These are phyloP conservation scores for Pipistrellus kuhlii DNA, from an alignment of 2,797 vertebrate species.

Conservation along the genomic window DNA sequence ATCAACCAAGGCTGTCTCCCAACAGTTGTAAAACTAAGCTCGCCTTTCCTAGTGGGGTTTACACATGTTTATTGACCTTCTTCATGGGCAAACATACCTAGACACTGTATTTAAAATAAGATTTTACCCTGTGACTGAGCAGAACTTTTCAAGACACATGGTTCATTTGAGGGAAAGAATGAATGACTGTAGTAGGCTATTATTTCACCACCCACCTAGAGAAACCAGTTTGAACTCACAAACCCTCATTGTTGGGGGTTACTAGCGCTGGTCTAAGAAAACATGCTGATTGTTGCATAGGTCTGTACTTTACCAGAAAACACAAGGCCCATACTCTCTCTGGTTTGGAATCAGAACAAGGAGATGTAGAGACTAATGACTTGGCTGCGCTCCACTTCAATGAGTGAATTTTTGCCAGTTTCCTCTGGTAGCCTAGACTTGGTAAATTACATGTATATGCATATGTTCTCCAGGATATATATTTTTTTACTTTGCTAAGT, in stretches of 20 bases:
- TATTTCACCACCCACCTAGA: conserved; percentile 80
- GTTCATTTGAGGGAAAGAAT: conserved; percentile 80
- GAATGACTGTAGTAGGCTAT: conserved; percentile 76
- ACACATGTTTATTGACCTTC: conserved; percentile 36
- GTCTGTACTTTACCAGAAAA: conserved; percentile 52
- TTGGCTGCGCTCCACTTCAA: conserved; percentile 31
- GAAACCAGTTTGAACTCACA: conserved; percentile 75
- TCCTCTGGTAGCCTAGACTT: conserved; percentile 47
- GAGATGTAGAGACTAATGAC: conserved; percentile 53
- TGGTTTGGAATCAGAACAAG: conserved; percentile 78
- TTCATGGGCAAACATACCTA: not conserved
- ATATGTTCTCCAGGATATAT: not conserved
- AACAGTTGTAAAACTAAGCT: not conserved
- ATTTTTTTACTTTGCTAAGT: not conserved
- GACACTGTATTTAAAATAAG: conserved; percentile 56
- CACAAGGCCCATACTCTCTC: conserved; percentile 36
- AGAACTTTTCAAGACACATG: conserved; percentile 66
- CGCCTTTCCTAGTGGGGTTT: not conserved
- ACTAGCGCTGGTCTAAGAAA: conserved; percentile 61
- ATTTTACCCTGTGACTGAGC: conserved; percentile 69
- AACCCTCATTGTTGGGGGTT: conserved; percentile 73
- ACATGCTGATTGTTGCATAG: conserved; percentile 46
- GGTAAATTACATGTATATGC: not conserved
- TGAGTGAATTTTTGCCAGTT: conserved; percentile 35
- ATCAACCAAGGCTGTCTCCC: not conserved